These are phyloP conservation scores for Nesometra sesokonis DNA, from an alignment of 35 echinoderm and acorn worm species.

Conservation along the genomic window DNA sequence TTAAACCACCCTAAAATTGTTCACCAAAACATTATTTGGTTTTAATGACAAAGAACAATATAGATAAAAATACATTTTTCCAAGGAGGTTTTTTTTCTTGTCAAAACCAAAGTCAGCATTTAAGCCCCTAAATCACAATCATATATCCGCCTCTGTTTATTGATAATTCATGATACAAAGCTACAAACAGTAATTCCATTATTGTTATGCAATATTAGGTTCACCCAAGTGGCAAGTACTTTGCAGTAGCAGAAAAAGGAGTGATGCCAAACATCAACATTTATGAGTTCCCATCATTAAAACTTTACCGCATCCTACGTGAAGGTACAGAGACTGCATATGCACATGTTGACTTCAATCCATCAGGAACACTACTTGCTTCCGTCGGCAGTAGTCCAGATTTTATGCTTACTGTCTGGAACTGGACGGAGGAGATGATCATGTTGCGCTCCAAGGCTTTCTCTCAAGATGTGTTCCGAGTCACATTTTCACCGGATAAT, in stretches of 20 bases:
- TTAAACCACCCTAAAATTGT: too few species aligned
- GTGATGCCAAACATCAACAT: slow-evolving; percentile 71
- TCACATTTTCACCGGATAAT: slow-evolving; percentile 94
- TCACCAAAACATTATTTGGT: too few species aligned
- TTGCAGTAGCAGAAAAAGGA: slow-evolving; percentile 88
- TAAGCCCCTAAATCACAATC: too few species aligned
- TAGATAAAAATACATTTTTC: too few species aligned
- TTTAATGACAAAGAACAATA: too few species aligned
- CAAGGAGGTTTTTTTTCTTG: too few species aligned
- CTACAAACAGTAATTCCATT: too few species aligned
- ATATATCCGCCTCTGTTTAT: too few species aligned
- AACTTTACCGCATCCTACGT: slow-evolving; percentile 74
- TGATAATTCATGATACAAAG: too few species aligned
- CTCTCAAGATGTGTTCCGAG: slow-evolving; percentile 94
- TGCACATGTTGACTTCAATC: slow-evolving; percentile 91
- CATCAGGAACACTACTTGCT: slow-evolving; percentile 63
- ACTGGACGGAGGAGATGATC: slow-evolving; percentile 84
- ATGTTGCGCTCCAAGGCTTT: slow-evolving; percentile 89
- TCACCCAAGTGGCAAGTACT: slow-evolving; percentile 81
- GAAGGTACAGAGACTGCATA: slow-evolving; percentile 69
- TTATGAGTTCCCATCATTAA: slow-evolving; percentile 86
- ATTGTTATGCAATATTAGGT: slow-evolving; percentile 34
- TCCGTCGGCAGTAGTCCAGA: slow-evolving; percentile 80
- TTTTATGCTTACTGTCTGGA: slow-evolving; percentile 95
- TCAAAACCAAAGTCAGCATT: too few species aligned